phyloP scores from a whole-genome alignment of 1,140 invertebrate genomes.

The Panonychus citri region DNA sequence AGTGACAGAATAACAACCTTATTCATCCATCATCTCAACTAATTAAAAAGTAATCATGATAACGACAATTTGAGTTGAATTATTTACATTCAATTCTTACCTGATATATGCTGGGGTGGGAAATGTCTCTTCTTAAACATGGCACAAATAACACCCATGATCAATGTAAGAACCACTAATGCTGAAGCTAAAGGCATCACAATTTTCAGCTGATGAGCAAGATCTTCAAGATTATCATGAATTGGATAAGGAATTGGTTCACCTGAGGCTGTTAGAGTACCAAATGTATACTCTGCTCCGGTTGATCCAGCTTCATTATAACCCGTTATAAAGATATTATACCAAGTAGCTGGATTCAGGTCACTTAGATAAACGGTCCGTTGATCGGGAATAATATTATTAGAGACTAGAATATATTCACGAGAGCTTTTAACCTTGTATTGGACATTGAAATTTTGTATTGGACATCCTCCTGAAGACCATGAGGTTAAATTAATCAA shows the following conservation, averaged over 20 bases:
- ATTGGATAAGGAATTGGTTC: not conserved
- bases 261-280: not conserved
- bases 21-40: too few species aligned
- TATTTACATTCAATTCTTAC: too few species aligned
- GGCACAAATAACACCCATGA: not conserved
- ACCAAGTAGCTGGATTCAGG: slow-evolving; percentile 75
- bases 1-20: too few species aligned
- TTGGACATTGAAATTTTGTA: slow-evolving; percentile 52
- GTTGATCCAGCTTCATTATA: slow-evolving; percentile 26
- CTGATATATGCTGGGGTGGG: too few species aligned
- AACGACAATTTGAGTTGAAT: too few species aligned
- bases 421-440: slow-evolving; percentile 30
- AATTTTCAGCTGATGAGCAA: not conserved
- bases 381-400: slow-evolving; percentile 22
- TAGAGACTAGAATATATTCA: slow-evolving; percentile 16
- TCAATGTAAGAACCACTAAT: not conserved
- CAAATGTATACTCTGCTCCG: slow-evolving; percentile 41
- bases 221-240: not conserved
- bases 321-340: slow-evolving; percentile 33
- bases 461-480: slow-evolving; percentile 53
- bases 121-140: not conserved
- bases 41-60: too few species aligned
- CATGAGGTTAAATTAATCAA: slow-evolving; percentile 42
- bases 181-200: not conserved
- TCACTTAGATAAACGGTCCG: slow-evolving; percentile 65